These are phyloP conservation scores for Caenorhabditis panamensis DNA, from an alignment of 2,888 invertebrate species.

Conservation along the genomic window DNA sequence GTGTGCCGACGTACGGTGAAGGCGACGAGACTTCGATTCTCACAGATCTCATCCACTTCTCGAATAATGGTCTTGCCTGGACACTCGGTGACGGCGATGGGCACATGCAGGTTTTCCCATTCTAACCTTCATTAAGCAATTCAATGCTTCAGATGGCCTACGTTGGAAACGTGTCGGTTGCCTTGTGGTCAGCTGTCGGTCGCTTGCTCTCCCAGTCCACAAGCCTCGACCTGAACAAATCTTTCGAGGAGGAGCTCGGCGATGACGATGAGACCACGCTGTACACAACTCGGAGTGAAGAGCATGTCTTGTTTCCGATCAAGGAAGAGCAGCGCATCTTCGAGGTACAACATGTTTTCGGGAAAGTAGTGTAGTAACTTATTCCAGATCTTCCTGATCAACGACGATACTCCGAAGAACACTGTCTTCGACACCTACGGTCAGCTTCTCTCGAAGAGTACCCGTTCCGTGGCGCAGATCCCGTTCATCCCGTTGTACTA, in stretches of 20 bases:
- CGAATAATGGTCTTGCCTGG: conserved; percentile 61
- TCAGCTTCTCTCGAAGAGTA: conserved; percentile 50
- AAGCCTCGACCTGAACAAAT: conserved; percentile 43
- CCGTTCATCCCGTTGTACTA: conserved; percentile 70
- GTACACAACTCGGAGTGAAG: no score
- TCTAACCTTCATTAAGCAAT: no score
- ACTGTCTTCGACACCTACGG: conserved; percentile 63
- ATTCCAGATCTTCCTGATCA: conserved; percentile 69
- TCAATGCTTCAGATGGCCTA: conserved; percentile 74
- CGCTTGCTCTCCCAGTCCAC: conserved; percentile 50
- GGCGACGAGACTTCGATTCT: conserved; percentile 66
- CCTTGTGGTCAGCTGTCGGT: conserved; percentile 64
- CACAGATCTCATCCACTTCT: conserved; percentile 68
- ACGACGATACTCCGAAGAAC: conserved; percentile 73
- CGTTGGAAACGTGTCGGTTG: conserved; percentile 73
- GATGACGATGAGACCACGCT: no score
- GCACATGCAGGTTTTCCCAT: conserved; percentile 77
- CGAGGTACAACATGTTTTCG: conserved; percentile 22
- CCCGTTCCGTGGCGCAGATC: conserved; percentile 39
- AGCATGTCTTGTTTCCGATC: neutral
- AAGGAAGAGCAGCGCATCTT: conserved; percentile 36
- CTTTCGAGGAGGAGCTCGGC: conserved; percentile 40
- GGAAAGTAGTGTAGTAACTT: neutral
- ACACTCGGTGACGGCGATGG: conserved; percentile 74
- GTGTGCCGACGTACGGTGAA: conserved; percentile 68